Conservation (phyloP, 2,797 vertebrate species). For the Thunnus albacares region DNA sequence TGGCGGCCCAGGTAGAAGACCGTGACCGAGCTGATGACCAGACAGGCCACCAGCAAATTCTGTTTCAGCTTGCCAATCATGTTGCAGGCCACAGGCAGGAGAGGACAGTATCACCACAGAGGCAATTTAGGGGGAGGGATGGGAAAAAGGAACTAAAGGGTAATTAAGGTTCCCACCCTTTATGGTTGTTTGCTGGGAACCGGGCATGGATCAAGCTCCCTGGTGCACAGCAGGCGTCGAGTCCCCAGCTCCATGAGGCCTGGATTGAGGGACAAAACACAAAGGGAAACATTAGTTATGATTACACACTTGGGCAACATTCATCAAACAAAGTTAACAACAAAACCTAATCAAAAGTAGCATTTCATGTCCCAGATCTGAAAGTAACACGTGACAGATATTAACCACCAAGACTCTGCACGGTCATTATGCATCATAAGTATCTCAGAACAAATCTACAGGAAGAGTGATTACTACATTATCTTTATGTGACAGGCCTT, state of each 20-base stretch:
- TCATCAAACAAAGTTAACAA: constrained; percentile 1
- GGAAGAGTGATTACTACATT: constrained; percentile 16
- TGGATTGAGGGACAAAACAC: constrained; percentile 62
- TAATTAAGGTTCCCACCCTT: constrained; percentile 67
- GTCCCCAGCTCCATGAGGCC: constrained; percentile 87
- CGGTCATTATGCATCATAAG: constrained; percentile 18
- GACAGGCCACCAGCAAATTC: constrained; percentile 94
- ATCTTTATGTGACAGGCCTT: constrained; percentile 17
- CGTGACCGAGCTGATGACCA: constrained; percentile 95
- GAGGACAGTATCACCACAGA: constrained; percentile 43
- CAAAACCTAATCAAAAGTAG: constrained; percentile 22
- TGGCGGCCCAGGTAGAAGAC: constrained; percentile 97
- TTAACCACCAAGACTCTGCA: not conserved
- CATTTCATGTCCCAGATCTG: constrained; percentile 19
- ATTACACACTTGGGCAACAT: constrained; percentile 7
- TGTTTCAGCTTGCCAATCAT: constrained; percentile 98
- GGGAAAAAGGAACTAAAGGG: constrained; percentile 49
- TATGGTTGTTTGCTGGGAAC: constrained; percentile 74
- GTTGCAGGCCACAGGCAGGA: constrained; percentile 44
- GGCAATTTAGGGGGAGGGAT: constrained; percentile 35
- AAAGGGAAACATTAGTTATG: constrained; percentile 22
- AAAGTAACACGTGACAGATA: constrained; percentile 12
- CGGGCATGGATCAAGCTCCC: constrained; percentile 76
- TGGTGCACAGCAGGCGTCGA: constrained; percentile 72
- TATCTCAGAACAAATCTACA: constrained; percentile 16